A percentile compares a stretch with the other conserved stretches of the same genome.
These are phyloP conservation scores for Diadegma fenestrale DNA, from an alignment of 2,888 invertebrate genomes.

Conservation along the genomic window DNA sequence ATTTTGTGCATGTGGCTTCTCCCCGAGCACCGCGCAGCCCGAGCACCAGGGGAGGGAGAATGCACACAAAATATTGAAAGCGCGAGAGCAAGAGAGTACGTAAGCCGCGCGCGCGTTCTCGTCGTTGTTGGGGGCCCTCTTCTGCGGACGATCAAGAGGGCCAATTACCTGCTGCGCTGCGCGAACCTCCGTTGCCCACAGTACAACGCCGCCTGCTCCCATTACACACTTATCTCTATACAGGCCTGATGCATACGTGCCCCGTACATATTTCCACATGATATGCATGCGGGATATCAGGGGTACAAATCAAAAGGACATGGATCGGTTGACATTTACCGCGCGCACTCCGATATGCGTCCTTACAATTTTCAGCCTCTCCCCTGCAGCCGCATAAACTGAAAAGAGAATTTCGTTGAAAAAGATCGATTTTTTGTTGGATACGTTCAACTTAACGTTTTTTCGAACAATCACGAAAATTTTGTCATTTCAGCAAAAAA, in stretches of 20 bases:
- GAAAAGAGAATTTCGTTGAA: too few species aligned
- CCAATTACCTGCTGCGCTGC: constrained; percentile 84
- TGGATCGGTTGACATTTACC: constrained; percentile 44
- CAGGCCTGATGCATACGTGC: constrained; percentile 35
- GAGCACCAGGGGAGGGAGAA: constrained; percentile 57
- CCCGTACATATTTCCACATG: constrained; percentile 28
- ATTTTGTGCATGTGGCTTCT: not conserved
- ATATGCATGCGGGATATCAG: too few species aligned
- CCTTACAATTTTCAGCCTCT: constrained; percentile 16
- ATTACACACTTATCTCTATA: constrained; percentile 70
- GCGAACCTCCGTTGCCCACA: constrained; percentile 61
- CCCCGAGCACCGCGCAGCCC: too few species aligned
- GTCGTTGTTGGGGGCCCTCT: constrained; percentile 62
- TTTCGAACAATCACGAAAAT: too few species aligned
- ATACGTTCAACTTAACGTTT: too few species aligned
- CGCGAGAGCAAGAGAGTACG: constrained; percentile 55
- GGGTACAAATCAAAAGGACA: constrained; percentile 15
- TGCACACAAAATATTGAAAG: constrained; percentile 78
- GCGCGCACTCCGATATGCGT: too few species aligned
- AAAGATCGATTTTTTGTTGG: too few species aligned
- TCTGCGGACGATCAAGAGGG: constrained; percentile 82
- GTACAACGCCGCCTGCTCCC: constrained; percentile 43
- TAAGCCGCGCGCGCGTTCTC: constrained; percentile 18
- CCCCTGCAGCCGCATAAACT: too few species aligned
- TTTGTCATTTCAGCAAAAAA: too few species aligned